Conservation (phyloP, 2,797 vertebrate genomes). For the Lagothrix lagotricha region DNA sequence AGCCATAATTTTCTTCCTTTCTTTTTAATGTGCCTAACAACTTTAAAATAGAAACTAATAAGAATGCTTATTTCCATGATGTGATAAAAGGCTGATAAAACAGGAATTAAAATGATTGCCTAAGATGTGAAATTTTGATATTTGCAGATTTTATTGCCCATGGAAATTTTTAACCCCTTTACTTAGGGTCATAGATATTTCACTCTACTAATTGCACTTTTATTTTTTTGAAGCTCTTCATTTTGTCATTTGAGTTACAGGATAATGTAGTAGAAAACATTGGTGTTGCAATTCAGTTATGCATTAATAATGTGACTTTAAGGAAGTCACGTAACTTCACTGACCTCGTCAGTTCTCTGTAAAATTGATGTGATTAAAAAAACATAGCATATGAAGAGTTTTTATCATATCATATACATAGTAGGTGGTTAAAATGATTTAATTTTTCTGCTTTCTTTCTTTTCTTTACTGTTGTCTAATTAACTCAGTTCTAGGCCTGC, state of each 20-base stretch:
- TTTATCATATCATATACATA: background rate
- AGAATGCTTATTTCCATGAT: background rate
- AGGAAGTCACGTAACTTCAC: background rate
- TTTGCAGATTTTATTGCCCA: background rate
- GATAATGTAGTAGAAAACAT: background rate
- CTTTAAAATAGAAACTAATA: conserved; percentile 58
- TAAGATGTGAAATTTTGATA: background rate
- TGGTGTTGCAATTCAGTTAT: background rate
- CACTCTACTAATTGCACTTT: background rate
- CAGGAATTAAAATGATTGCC: conserved; percentile 3
- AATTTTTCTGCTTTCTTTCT: conserved; percentile 19
- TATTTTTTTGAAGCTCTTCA: background rate
- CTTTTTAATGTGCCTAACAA: background rate
- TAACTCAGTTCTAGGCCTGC: background rate
- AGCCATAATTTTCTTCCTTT: background rate
- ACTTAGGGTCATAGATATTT: background rate
- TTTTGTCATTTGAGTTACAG: background rate
- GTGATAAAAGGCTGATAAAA: conserved; percentile 22
- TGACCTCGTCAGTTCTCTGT: conserved; percentile 7
- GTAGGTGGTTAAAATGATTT: conserved; percentile 11
- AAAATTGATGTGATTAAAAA: conserved; percentile 40
- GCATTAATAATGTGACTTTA: conserved; percentile 23
- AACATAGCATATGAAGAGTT: background rate
- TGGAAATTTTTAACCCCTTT: conserved; percentile 20
- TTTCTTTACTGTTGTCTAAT: background rate